Conservation (phyloP, 2,888 invertebrate species). For the Antheraea yamamai region DNA sequence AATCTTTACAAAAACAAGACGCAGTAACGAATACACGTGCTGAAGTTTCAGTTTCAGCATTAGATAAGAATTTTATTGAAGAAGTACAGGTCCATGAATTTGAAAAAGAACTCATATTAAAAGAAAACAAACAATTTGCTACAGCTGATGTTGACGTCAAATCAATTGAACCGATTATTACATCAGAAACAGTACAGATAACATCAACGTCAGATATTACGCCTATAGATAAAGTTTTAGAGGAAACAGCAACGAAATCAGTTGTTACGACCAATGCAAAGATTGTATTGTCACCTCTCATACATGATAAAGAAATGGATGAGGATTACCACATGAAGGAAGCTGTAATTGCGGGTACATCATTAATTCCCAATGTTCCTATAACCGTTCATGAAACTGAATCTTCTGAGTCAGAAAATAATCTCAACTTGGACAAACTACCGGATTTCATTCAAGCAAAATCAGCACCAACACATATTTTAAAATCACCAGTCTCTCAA, state of each 20-base stretch:
- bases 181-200: slow-evolving; percentile 78
- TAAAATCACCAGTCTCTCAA: slow-evolving; percentile 69
- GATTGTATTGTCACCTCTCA: slow-evolving; percentile 81
- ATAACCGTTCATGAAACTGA: slow-evolving; percentile 84
- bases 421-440: slow-evolving; percentile 61
- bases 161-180: slow-evolving; percentile 82
- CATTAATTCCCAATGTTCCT: slow-evolving; percentile 82
- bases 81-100: slow-evolving; percentile 85
- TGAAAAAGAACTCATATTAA: slow-evolving; percentile 80
- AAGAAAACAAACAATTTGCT: slow-evolving; percentile 74
- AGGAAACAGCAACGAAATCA: slow-evolving; percentile 62
- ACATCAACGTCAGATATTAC: slow-evolving; percentile 40
- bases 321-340: slow-evolving; percentile 50
- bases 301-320: slow-evolving; percentile 85
- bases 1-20: slow-evolving; percentile 67
- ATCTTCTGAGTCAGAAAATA: slow-evolving; percentile 84
- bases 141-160: slow-evolving; percentile 83
- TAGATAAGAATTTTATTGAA: slow-evolving; percentile 83
- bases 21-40: slow-evolving; percentile 69
- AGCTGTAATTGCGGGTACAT: slow-evolving; percentile 64
- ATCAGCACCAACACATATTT: slow-evolving; percentile 52
- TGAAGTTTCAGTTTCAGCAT: slow-evolving; percentile 71
- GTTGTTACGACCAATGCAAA: slow-evolving; percentile 85
- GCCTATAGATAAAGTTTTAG: slow-evolving; percentile 64
- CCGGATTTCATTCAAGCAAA: slow-evolving; percentile 50